Evolutionary conservation across 2,113 vertebrate species (phyloP), one percentile per base, ranked within the genome.

Genomic region (Phalacrocorax pelagicus): DNA sequence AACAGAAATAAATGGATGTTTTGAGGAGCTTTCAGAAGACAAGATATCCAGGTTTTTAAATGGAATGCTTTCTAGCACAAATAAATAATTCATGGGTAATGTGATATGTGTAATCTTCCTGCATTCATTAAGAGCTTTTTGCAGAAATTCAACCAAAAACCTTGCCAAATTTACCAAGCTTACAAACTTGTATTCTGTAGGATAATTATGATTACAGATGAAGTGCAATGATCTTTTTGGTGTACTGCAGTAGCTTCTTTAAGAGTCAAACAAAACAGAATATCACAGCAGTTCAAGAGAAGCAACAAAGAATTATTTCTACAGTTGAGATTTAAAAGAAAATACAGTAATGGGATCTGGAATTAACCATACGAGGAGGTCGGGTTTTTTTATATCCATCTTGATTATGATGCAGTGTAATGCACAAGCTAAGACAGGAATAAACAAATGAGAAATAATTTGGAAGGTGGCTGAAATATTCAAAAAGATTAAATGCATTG

Each of bases 391-490:
- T 23, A 9, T 87, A 59, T 77, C 26, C 3, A 3, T 66, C 34
- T 85, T 94, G 23, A 83, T 74, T 86, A 81, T 66, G 49, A 24
- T 80, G n/a, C 42, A 22, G 27, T 51, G 59, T 79, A 79, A 57
- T 67, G 57, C 2, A 7, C 22, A 74, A n/a, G n/a, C 59, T 95
- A 86, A 78, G 38, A 65, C 5, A 70, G 46, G 42, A 95, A 86
- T 84, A 92, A 86, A 73, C 40, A 91, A 91, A 91, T 57, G 51
- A 66, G 21, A 62, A 24, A 29, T 70, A 59, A 81, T 79, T 90
- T 89, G 54, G 40, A 79, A 94, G 24, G 73, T 82, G 55, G 26
- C 46, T 87, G 89, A 87, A 94, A 81, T 90, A 89, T 92, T 93
- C 54, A 78, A 54, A 93, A 94, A 92, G 62, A 74, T 78, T 77